Evolutionary conservation across 2,888 invertebrate genomes (phyloP), one percentile per base, ranked within the genome.

Genomic region (Meganola albula): DNA sequence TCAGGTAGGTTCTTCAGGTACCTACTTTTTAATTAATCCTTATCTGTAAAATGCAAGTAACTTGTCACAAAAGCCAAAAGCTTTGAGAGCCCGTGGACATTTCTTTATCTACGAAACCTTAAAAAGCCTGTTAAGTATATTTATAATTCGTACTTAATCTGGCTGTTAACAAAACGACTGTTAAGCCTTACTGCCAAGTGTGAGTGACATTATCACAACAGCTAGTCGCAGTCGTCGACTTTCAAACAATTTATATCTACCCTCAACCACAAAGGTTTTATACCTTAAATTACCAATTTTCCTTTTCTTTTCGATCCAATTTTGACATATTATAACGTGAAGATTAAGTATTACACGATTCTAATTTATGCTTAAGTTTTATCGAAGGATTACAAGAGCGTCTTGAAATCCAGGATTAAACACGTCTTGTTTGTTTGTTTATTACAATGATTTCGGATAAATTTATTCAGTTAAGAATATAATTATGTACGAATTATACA

Each of bases 141-240:
- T 48, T 53, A 62, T 52, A 51, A 58, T 48, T 48, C 53, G 44
- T 54, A 59, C 63, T 71, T 72, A 66, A 67, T 67, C 68, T 63
- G 45, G 46, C 58, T 63, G 58, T 57, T 51, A 49, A 49, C 55
- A 59, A 71, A 54, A 54, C 49, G 44, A 52, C 51, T 48, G 48
- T 46, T 66, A 63, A 63, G 61, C 60, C 59, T 65, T 54, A 66
- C 48, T 49, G 55, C 60, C 62, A 63, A 67, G 65, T 70, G 73
- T 67, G 70, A 78, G 63, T 74, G 82, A 78, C 82, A 59, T 75
- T 82, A 82, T 82, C 82, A 58, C 48, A 3, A 22, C 49, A 44
- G 51, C 57, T 62, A 58, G 61, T 67, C 56, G 67, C 69, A 64
- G 66, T n/a, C 53, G 48, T 53, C 51, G 58, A 50, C 53, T 50